Evolutionary conservation across 2,797 vertebrate genomes (phyloP).

Genomic region (Thunnus albacares): DNA sequence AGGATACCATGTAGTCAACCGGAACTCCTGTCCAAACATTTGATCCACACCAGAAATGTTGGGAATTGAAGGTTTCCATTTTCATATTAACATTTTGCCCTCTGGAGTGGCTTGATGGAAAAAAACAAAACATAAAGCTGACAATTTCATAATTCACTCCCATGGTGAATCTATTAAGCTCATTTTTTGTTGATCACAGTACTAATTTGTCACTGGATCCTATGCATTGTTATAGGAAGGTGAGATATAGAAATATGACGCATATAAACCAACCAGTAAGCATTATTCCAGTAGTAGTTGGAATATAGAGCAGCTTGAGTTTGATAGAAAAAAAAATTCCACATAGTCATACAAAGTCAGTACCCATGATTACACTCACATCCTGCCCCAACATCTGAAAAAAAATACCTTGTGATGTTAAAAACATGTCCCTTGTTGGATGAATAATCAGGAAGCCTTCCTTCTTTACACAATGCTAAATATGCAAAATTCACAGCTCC

Average conservation of each 20-base stretch:
- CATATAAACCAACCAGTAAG: neutral
- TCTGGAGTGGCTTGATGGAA: slow-evolving; percentile 2
- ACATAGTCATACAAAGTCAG: slow-evolving; percentile 14
- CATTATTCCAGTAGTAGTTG: neutral
- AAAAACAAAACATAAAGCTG: slow-evolving; percentile 15
- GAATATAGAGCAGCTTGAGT: slow-evolving; percentile 16
- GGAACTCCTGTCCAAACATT: slow-evolving; percentile 52
- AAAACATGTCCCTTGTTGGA: slow-evolving; percentile 61
- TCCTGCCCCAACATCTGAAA: slow-evolving; percentile 50
- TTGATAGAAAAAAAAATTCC: neutral
- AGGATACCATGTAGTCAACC: slow-evolving; percentile 33
- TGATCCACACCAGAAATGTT: slow-evolving; percentile 47
- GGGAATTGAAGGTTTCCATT: slow-evolving; percentile 46
- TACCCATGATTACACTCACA: slow-evolving; percentile 34
- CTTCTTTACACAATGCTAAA: slow-evolving; percentile 72
- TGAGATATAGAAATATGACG: neutral
- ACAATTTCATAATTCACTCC: slow-evolving; percentile 17
- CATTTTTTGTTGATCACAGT: neutral
- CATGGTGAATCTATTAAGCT: slow-evolving; percentile 2
- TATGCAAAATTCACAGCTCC: slow-evolving; percentile 76
- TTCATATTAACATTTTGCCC: slow-evolving; percentile 30
- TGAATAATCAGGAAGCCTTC: slow-evolving; percentile 66
- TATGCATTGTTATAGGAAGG: neutral
- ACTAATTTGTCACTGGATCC: neutral
- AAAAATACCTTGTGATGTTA: slow-evolving; percentile 53